Conservation (phyloP, 2,888 invertebrate species). For the Bombylius major region DNA sequence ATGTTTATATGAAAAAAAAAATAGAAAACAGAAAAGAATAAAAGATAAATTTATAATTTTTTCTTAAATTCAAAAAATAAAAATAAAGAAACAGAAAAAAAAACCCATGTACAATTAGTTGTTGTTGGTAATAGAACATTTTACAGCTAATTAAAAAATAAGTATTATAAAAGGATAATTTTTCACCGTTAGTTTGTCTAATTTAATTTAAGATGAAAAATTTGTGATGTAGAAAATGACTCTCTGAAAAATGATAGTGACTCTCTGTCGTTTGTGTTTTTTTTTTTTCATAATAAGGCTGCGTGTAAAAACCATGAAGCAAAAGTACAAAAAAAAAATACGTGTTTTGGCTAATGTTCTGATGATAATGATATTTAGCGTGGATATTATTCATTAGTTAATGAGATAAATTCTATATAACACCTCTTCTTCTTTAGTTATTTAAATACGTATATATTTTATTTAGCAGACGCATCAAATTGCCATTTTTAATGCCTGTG, state of each 20-base stretch:
- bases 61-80: too few relatives aligned
- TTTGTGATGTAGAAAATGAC: conserved; percentile 18
- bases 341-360: too few relatives aligned
- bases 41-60: too few relatives aligned
- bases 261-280: not conserved
- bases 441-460: too few relatives aligned
- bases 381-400: conserved; percentile 11
- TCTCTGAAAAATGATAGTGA: conserved; percentile 11
- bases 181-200: conserved; percentile 19
- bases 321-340: too few relatives aligned
- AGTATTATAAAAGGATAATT: conserved; percentile 18
- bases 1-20: too few relatives aligned
- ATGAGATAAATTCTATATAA: conserved; percentile 6
- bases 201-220: conserved; percentile 18
- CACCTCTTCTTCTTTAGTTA: not conserved
- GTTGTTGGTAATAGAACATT: conserved; percentile 11
- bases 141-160: conserved; percentile 22
- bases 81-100: too few relatives aligned
- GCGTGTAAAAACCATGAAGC: too few relatives aligned
- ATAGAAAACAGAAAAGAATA: too few relatives aligned
- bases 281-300: too few relatives aligned
- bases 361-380: too few relatives aligned
- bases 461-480: conserved; percentile 1
- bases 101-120: too few relatives aligned
- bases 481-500: not conserved